Percentiles rank a stretch among this genome's conserved stretches.
These are phyloP conservation scores for Sinocyclocheilus grahami DNA, from an alignment of 2,113 vertebrate species.

Conservation along the genomic window DNA sequence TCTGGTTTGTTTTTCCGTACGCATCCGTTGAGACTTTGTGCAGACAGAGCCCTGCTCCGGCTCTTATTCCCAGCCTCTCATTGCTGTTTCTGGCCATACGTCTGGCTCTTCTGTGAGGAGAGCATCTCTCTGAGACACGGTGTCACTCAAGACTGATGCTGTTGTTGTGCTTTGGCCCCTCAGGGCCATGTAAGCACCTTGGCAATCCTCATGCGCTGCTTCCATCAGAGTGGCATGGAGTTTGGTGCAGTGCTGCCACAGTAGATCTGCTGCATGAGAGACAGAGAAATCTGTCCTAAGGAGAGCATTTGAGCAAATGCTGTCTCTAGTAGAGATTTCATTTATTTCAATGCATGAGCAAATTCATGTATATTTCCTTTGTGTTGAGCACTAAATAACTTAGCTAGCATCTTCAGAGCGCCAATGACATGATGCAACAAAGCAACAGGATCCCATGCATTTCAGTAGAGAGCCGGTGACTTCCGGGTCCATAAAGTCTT, in stretches of 20 bases:
- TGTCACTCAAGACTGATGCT: constrained; percentile 59
- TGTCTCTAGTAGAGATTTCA: background rate
- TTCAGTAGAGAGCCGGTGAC: too few relatives aligned
- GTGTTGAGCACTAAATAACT: too few relatives aligned
- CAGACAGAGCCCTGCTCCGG: background rate
- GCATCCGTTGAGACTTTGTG: constrained; percentile 22
- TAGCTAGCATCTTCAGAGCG: too few relatives aligned
- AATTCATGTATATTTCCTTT: too few relatives aligned
- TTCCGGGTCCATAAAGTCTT: too few relatives aligned
- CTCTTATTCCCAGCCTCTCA: background rate
- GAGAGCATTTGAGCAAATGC: background rate
- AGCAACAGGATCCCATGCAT: too few relatives aligned
- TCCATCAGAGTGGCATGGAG: background rate
- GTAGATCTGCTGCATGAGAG: background rate
- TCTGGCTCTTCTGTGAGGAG: too few relatives aligned
- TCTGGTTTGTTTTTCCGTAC: constrained; percentile 28
- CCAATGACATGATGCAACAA: too few relatives aligned
- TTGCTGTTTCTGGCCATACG: too few relatives aligned
- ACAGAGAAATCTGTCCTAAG: background rate
- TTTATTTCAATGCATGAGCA: background rate
- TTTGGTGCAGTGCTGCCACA: constrained; percentile 6
- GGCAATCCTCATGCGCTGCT: constrained; percentile 20
- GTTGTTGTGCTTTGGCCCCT: constrained; percentile 41
- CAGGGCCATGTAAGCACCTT: background rate
- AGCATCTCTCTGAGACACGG: constrained; percentile 45